Evolutionary conservation across 1,140 invertebrate species (phyloP).

Genomic region (Drosophila guanche): DNA sequence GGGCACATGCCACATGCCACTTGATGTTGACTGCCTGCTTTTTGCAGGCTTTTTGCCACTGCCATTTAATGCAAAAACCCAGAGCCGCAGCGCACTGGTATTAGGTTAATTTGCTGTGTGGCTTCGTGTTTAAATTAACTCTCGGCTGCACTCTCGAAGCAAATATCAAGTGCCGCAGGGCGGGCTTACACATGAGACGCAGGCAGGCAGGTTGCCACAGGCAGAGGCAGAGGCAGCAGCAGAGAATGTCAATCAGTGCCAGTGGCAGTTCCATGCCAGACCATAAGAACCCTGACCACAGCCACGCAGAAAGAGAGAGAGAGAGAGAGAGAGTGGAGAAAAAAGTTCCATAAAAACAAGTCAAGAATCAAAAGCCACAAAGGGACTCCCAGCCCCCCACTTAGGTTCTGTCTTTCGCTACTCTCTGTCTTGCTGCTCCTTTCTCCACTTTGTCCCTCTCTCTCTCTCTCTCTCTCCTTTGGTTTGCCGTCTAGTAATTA

Average conservation of each 20-base stretch:
- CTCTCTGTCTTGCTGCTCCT: neutral
- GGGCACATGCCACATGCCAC: slow-evolving; percentile 36
- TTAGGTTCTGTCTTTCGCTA: neutral
- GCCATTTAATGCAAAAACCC: slow-evolving; percentile 39
- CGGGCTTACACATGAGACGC: slow-evolving; percentile 11
- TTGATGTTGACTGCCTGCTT: slow-evolving; percentile 38
- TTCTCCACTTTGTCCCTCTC: no score
- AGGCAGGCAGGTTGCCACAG: slow-evolving; percentile 25
- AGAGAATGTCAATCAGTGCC: slow-evolving; percentile 46
- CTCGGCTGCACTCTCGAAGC: slow-evolving; percentile 26
- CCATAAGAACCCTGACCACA: slow-evolving; percentile 21
- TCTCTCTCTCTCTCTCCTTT: slow-evolving; percentile 11
- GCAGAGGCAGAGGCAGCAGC: no score
- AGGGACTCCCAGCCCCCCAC: slow-evolving; percentile 9
- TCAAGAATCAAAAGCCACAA: slow-evolving; percentile 9
- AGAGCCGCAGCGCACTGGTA: slow-evolving; percentile 37
- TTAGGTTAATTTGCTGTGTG: slow-evolving; percentile 75
- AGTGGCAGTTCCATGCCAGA: slow-evolving; percentile 13
- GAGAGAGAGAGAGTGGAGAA: no score
- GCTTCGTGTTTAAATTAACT: slow-evolving; percentile 71
- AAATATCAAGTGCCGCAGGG: slow-evolving; percentile 7
- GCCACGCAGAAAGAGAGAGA: slow-evolving; percentile 1
- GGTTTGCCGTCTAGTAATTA: slow-evolving; percentile 73
- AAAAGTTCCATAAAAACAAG: slow-evolving; percentile 37
- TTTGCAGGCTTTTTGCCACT: no score